Base-by-base conservation (phyloP, 2,888 invertebrate species). In the Diarsia rubi region DNA sequence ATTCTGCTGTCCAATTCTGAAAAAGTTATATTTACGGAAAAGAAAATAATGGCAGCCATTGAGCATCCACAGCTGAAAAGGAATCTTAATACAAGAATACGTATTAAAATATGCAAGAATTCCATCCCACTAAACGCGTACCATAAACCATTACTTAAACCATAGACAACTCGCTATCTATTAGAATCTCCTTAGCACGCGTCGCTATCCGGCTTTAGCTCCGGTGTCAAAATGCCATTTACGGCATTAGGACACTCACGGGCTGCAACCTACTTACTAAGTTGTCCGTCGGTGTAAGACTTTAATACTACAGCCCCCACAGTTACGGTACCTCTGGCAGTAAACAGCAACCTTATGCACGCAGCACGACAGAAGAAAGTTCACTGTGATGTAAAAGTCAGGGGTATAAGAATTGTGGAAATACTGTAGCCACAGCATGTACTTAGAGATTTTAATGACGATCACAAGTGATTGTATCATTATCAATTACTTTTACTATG, bases 171-270 rank as follows among this genome's bases (percentile, higher is more conserved):
- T 45, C n/a, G n/a, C 27, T 37, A 78, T 82, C 62, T 31, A 31
- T 60, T 66, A 57, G 24, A 83, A 70, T 68, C 67, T 68, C 78
- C 9, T 27, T 62, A 65, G 70, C 45, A 62, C 59, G 70, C 70
- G 69, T 69, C 71, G 69, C 47, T 21, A 47, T 19, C 64, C 71
- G 59, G 74, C 65, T 83, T 67, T 49, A 75, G 59, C 63, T 67
- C 54, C 49, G 57, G 66, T 76, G 77, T 73, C 73, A 76, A 76
- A 84, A 71, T 67, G 81, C 73, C 85, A 69, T 82, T 66, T 82
- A 71, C 54, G 71, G 71, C 70, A 81, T 52, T 71, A 76, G 47
- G 59, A 74, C 49, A 69, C 68, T 45, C 60, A 73, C 59, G 66
- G 73, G 57, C 70, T 52, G 49, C 68, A 73, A 78, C 65, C 80